Evolutionary conservation across 1,140 invertebrate species (phyloP), one percentile per base, ranked within the genome.

Genomic region (Apis florea): DNA sequence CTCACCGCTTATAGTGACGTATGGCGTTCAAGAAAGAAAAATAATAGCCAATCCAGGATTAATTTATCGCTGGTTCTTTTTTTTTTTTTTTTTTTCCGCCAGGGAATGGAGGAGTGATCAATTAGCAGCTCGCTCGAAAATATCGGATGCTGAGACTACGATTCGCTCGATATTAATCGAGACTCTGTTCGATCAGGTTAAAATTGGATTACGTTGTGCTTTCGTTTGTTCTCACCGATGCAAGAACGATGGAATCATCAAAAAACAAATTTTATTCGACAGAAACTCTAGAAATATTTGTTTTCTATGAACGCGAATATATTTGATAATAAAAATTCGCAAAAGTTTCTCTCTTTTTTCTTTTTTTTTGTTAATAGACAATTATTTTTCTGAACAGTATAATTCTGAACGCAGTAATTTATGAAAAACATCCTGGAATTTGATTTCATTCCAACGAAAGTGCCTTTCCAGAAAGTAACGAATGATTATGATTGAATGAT

Each of bases 41-140:
- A 47, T 77, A 63, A 76, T 70, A 68, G 61, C 71, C 68, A 83
- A 69, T 71, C 61, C 51, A 11, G 40, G 66, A 64, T 81, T 81
- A 72, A 88, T 88, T 88, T 88, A 88, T 88, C 79, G 86, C n/a
- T 64, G 64, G 17, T 24, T 59, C 88, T 82, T 40, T 73, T 12
- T 59, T 88, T 82, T 47, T 73, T 2, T 80, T 51, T 59, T 24
- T 12, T 56, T 21, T 19, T 12, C 61, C 61, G 9, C 12, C n/a
- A 31, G 40, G 69, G 63, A 84, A 76, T 64, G 73, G 70, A 59
- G 63, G 59, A 71, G 31, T 84, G 85, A 82, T 88, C 88, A 88
- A 88, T 88, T 88, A 88, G 71, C 78, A 77, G 63, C 58, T 69
- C 19, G 51, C 31, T 85, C 59, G 77, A 81, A 74, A 58, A 63